Evolutionary conservation across 2,113 vertebrate genomes (phyloP).

Genomic region (Carollia perspicillata): DNA sequence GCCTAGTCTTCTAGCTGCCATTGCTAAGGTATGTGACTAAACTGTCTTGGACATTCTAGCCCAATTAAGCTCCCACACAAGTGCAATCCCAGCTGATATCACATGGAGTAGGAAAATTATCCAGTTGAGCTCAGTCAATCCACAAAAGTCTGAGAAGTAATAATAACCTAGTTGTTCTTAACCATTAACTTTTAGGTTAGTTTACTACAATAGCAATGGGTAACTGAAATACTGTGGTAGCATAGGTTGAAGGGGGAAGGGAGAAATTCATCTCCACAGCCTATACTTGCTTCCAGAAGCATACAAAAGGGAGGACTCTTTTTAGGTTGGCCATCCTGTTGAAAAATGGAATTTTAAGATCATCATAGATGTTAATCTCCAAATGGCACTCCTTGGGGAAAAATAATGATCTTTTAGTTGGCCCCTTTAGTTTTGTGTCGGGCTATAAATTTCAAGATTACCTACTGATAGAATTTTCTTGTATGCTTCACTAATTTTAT

Average conservation of each 20-base stretch:
- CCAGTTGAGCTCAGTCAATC: neutral
- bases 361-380: slow-evolving; percentile 88
- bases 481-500: slow-evolving; percentile 88
- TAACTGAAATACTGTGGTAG: slow-evolving; percentile 77
- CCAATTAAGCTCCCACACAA: neutral
- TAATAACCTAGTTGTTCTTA: neutral
- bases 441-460: slow-evolving; percentile 89
- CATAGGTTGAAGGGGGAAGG: slow-evolving; percentile 85
- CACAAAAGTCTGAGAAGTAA: neutral
- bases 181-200: neutral
- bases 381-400: slow-evolving; percentile 86
- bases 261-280: slow-evolving; percentile 90
- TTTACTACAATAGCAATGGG: neutral
- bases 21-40: neutral
- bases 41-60: neutral
- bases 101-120: neutral
- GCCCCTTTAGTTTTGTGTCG: slow-evolving; percentile 90
- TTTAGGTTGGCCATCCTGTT: slow-evolving; percentile 88
- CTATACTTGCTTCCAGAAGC: slow-evolving; percentile 86
- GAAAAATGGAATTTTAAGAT: slow-evolving; percentile 87
- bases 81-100: neutral
- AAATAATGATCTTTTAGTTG: slow-evolving; percentile 86
- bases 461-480: slow-evolving; percentile 86
- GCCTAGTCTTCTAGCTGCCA: neutral
- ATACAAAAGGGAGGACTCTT: slow-evolving; percentile 84